These are phyloP conservation scores for Panthera tigris DNA, from an alignment of 2,113 vertebrate genomes.

Conservation along the genomic window DNA sequence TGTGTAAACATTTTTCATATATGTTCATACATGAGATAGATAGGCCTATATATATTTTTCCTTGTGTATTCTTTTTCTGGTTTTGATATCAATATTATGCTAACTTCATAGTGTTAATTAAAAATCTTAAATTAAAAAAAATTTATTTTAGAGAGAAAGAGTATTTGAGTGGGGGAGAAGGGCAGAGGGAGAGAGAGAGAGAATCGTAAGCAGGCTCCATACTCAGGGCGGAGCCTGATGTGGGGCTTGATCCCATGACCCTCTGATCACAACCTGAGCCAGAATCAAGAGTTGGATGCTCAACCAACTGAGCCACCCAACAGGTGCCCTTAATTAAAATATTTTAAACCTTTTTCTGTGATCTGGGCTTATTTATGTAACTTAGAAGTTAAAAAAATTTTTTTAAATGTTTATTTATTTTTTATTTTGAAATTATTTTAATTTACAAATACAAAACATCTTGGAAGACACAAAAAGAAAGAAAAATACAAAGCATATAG, in stretches of 20 bases:
- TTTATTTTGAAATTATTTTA: conserved; percentile 65
- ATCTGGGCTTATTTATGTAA: background rate
- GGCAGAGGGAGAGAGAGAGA: too few relatives aligned
- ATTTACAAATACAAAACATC: conserved; percentile 67
- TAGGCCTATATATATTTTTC: background rate
- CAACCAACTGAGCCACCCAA: too few relatives aligned
- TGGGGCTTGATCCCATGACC: too few relatives aligned
- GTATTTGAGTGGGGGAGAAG: too few relatives aligned
- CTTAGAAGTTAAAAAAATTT: too few relatives aligned
- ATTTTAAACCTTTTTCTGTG: background rate
- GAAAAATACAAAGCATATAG: background rate
- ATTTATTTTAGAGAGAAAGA: too few relatives aligned
- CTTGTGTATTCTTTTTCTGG: background rate
- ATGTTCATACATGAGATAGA: background rate
- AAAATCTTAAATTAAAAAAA: background rate
- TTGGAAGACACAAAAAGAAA: background rate
- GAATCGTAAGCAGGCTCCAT: too few relatives aligned
- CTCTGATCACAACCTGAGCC: too few relatives aligned
- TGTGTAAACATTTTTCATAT: background rate
- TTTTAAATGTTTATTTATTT: background rate
- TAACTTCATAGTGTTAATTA: background rate
- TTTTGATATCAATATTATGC: background rate
- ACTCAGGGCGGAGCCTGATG: too few relatives aligned
- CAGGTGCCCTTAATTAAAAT: too few relatives aligned
- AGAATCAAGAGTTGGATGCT: too few relatives aligned